Conservation (phyloP, 2,888 invertebrate species). For the Patella pellucida region DNA sequence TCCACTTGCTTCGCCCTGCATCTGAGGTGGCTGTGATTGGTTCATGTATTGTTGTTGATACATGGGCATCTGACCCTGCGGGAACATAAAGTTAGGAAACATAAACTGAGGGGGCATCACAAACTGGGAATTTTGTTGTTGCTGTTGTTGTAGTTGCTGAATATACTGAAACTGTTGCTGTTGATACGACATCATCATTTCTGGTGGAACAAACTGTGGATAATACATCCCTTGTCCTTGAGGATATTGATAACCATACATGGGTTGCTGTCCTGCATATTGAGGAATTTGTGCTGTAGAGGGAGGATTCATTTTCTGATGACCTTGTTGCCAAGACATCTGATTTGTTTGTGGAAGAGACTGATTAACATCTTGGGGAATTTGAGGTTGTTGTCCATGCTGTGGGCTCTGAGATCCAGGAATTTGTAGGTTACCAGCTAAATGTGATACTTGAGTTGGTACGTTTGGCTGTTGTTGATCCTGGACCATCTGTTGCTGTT, state of each 20-base stretch:
- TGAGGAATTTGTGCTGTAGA: conserved; percentile 37
- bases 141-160: conserved; percentile 25
- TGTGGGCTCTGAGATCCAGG: neutral
- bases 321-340: conserved; percentile 26
- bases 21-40: conserved; percentile 30
- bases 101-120: conserved; percentile 31
- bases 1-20: conserved; percentile 16
- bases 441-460: conserved; percentile 19
- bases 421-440: conserved; percentile 12
- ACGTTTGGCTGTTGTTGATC: neutral
- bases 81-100: conserved; percentile 34
- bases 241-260: conserved; percentile 13
- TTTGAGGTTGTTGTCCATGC: neutral
- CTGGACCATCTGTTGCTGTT: conserved; percentile 15
- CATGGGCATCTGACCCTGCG: conserved; percentile 41
- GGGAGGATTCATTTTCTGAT: conserved; percentile 31
- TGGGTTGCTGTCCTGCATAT: conserved; percentile 25
- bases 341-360: neutral
- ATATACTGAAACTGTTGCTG: conserved; percentile 17
- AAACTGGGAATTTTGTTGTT: conserved; percentile 28
- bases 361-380: neutral
- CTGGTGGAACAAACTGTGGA: conserved; percentile 13
- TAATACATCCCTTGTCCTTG: conserved; percentile 2
- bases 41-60: conserved; percentile 30
- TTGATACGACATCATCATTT: conserved; percentile 34